Evolutionary conservation across 2,113 vertebrate species (phyloP).

Genomic region (Delphinapterus leucas): DNA sequence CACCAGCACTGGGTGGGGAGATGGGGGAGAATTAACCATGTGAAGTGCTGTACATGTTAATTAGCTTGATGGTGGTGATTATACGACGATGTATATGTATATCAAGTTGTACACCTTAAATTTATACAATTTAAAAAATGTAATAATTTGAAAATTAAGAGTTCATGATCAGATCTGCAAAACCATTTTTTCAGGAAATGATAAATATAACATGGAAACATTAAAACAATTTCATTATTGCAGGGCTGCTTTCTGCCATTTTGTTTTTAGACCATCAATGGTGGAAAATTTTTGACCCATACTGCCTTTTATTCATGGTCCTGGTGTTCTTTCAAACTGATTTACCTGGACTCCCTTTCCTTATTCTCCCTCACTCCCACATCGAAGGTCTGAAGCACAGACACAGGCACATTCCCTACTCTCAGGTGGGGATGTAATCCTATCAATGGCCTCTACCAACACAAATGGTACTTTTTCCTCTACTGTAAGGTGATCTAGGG

Average conservation of each 20-base stretch:
- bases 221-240: not conserved
- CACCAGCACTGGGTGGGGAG: not conserved
- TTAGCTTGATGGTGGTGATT: not conserved
- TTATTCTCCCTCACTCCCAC: not conserved
- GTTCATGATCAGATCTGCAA: not conserved
- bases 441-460: not conserved
- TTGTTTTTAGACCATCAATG: not conserved
- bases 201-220: not conserved
- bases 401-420: rapidly evolving
- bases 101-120: not conserved
- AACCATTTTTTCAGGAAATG: not conserved
- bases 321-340: not conserved
- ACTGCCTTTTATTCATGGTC: not conserved
- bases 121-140: not conserved
- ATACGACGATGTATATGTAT: not conserved
- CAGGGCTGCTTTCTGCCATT: not conserved
- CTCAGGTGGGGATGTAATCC: not conserved
- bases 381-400: not conserved
- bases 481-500: not conserved
- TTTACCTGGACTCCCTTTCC: not conserved
- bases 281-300: not conserved
- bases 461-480: not conserved
- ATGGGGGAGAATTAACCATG: not conserved
- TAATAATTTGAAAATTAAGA: not conserved
- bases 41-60: not conserved